Evolutionary conservation across 1,140 invertebrate genomes (phyloP).

Genomic region (Diabrotica virgifera): DNA sequence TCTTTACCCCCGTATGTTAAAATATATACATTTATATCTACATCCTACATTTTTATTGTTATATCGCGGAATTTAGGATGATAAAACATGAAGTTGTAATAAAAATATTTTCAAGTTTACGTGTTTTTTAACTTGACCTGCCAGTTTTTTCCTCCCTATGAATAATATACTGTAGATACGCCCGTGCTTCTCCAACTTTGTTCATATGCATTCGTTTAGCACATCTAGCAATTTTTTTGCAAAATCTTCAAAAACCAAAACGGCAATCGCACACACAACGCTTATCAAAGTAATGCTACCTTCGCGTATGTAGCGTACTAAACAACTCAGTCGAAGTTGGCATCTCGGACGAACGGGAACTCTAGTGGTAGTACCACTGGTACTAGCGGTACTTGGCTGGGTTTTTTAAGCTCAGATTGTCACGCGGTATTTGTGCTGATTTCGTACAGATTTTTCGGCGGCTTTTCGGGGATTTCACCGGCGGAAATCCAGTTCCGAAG

Average conservation of each 20-base stretch:
- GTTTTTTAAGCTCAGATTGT: slow-evolving; percentile 24
- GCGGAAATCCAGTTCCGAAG: too few relatives aligned
- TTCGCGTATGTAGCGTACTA: not conserved
- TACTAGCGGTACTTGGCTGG: slow-evolving; percentile 25
- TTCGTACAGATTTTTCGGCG: not conserved
- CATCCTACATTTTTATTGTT: too few relatives aligned
- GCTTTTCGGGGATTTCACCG: too few relatives aligned
- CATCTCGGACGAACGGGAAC: slow-evolving; percentile 24
- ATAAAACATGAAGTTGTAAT: too few relatives aligned
- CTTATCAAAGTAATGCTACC: not conserved
- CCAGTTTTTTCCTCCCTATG: too few relatives aligned
- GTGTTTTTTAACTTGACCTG: too few relatives aligned
- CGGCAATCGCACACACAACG: not conserved
- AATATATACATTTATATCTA: too few relatives aligned
- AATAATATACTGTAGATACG: too few relatives aligned
- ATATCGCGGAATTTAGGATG: too few relatives aligned
- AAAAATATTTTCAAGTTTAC: too few relatives aligned
- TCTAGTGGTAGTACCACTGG: slow-evolving; percentile 25
- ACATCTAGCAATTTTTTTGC: slow-evolving; percentile 9
- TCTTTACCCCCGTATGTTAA: too few relatives aligned
- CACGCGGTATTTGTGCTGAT: slow-evolving; percentile 20
- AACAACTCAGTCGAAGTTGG: slow-evolving; percentile 22
- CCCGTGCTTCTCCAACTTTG: too few relatives aligned
- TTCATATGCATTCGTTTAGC: not conserved
- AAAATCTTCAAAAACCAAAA: slow-evolving; percentile 8